These are phyloP conservation scores for Sarcophaga caerulescens DNA, from an alignment of 2,888 invertebrate genomes.

Conservation along the genomic window DNA sequence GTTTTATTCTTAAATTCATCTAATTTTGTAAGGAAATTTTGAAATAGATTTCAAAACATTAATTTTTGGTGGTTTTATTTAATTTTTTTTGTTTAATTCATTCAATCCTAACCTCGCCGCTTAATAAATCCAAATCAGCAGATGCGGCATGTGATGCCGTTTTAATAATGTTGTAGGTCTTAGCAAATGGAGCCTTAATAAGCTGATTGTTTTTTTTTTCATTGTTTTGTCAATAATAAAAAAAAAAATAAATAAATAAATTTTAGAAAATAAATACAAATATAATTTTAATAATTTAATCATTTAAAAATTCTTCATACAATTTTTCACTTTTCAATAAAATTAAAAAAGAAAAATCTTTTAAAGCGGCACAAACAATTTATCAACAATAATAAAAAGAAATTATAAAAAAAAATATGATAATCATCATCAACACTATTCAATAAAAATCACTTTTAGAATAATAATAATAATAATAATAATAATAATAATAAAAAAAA, in stretches of 20 bases:
- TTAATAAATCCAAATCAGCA: constrained; percentile 85
- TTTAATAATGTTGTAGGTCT: constrained; percentile 98
- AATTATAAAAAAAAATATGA: constrained; percentile 22
- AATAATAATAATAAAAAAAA: not conserved
- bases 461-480: not conserved
- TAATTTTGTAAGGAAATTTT: constrained; percentile 67
- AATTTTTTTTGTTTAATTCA: constrained; percentile 71
- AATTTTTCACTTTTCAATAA: constrained; percentile 31
- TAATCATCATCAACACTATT: constrained; percentile 6
- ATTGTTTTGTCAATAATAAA: constrained; percentile 57
- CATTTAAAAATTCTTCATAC: not conserved
- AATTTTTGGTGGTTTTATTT: constrained; percentile 56
- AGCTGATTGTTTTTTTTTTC: constrained; percentile 83
- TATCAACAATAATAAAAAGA: not conserved
- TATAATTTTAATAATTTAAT: constrained; percentile 65
- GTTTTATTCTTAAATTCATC: constrained; percentile 7
- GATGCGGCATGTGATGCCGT: constrained; percentile 86
- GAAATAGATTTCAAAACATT: constrained; percentile 70
- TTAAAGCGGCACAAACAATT: constrained; percentile 31
- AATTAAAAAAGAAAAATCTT: constrained; percentile 1
- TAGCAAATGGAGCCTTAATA: constrained; percentile 97
- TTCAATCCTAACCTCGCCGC: constrained; percentile 81
- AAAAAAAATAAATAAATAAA: constrained; percentile 66
- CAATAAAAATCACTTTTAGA: not conserved
- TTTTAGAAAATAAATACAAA: constrained; percentile 73